Evolutionary conservation across 2,113 vertebrate species (phyloP).

Genomic region (Sylvietta virens): DNA sequence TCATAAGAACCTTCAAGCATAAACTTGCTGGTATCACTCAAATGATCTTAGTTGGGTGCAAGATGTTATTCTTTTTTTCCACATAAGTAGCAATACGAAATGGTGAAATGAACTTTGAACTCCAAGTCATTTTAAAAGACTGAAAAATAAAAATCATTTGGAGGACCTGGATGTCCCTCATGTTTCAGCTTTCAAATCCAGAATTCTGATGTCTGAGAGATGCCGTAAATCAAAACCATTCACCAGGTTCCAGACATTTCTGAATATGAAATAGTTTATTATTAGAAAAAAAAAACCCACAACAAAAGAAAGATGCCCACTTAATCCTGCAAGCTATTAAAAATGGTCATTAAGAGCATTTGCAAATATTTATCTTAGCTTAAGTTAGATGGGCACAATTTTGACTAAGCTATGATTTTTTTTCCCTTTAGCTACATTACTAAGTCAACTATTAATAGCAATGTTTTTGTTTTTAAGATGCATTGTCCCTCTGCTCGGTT

Average conservation of each 20-base stretch:
- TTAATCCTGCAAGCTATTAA: neutral
- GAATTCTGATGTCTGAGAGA: neutral
- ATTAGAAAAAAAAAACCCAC: neutral
- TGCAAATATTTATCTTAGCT: neutral
- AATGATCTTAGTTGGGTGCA: accelerated
- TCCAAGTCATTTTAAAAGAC: neutral
- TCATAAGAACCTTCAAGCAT: neutral
- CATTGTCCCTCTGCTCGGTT: neutral
- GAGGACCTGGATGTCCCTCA: neutral
- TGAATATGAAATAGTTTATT: neutral
- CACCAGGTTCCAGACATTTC: neutral
- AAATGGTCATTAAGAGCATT: neutral
- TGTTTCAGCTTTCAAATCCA: neutral
- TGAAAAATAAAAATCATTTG: neutral
- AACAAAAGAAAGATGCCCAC: neutral
- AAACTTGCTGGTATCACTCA: neutral
- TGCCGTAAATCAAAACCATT: neutral
- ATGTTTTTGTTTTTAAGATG: neutral
- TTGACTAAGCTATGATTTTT: neutral
- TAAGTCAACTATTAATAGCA: neutral
- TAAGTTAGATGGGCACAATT: neutral
- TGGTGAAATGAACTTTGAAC: neutral
- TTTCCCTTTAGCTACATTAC: neutral
- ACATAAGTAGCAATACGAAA: neutral
- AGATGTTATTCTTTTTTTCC: neutral